Base-by-base conservation (phyloP, 2,113 vertebrate genomes). In the Paratilapia polleni region DNA sequence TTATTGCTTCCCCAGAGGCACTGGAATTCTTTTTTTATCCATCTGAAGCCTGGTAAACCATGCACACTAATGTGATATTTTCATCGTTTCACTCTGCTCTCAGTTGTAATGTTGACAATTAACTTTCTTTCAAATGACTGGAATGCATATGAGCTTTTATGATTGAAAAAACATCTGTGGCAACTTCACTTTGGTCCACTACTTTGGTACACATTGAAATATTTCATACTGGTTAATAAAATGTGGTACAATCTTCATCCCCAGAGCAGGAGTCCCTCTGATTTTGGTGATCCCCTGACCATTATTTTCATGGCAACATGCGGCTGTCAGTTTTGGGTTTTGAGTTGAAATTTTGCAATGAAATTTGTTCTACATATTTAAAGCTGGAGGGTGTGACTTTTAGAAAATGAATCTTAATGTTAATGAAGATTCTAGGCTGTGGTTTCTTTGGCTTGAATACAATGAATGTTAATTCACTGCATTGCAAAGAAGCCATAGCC, bases 101-200 rank as follows among this genome's bases (percentile, higher is more conserved):
- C 58, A 54, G 24, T 61, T 38, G 36, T 76, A 36, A 28, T 81
- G 74, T 70, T 76, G 78, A 84, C 83, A 26, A 75, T 83, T 68
- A 63, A 57, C 66, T 52, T 75, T 57, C 26, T 31, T 57, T 85
- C 28, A 66, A 56, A 43, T 80, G 20, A 66, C 64, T 58, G 2
- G 47, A 84, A 77, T 15, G 47, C 2, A 43, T 52, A 31, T 73
- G 26, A 52, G 2, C 24, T 26, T 73, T 52, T 73, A 8, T 52
- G 66, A 49, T 9, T 70, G 9, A 70, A 28, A 36, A n/a, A 43
- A 43, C 17, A 19, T 1, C 9, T 22, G 22, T 63, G 19, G 8
- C 19, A 10, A 10, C 52, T n/a, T 54, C 3, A n/a, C 9, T n/a
- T n/a, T n/a, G 19, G 54, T n/a, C 54, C 20, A n/a, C 1, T n/a